Conservation (phyloP, 2,797 vertebrate genomes). For the Myiotriccus ornatus region DNA sequence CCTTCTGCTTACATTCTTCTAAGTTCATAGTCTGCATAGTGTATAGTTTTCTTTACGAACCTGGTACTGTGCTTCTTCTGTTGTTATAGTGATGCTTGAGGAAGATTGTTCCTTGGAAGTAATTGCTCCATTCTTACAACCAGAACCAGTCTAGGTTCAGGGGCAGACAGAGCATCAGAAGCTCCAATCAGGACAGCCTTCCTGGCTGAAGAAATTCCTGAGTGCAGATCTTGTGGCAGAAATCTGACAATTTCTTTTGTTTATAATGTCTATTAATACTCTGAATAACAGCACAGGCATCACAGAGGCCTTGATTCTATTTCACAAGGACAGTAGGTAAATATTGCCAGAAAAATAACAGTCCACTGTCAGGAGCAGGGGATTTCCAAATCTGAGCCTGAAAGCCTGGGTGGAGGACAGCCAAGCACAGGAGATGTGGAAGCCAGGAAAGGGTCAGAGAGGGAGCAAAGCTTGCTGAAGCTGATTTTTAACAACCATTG, state of each 20-base stretch:
- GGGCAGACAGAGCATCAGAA: neutral
- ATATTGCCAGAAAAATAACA: slow-evolving; percentile 5
- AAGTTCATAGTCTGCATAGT: neutral
- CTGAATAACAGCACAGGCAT: neutral
- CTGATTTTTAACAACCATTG: neutral
- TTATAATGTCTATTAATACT: neutral
- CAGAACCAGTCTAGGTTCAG: neutral
- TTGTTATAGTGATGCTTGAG: neutral
- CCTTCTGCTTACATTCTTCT: neutral
- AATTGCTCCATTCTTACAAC: neutral
- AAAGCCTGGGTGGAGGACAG: neutral
- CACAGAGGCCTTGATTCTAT: neutral
- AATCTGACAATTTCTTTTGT: neutral
- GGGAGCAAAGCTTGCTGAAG: neutral
- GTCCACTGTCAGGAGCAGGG: neutral
- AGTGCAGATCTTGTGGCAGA: neutral
- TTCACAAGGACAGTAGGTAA: neutral
- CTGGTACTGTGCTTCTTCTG: neutral
- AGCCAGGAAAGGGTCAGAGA: slow-evolving; percentile 3
- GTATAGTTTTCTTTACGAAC: neutral
- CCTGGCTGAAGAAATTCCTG: neutral
- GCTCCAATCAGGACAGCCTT: neutral
- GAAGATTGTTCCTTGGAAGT: neutral
- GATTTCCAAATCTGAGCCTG: slow-evolving; percentile 22
- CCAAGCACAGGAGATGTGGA: neutral